Evolutionary conservation across 2,888 invertebrate genomes (phyloP), one percentile per base, ranked within the genome.

Genomic region (Eupelmus urozonus): DNA sequence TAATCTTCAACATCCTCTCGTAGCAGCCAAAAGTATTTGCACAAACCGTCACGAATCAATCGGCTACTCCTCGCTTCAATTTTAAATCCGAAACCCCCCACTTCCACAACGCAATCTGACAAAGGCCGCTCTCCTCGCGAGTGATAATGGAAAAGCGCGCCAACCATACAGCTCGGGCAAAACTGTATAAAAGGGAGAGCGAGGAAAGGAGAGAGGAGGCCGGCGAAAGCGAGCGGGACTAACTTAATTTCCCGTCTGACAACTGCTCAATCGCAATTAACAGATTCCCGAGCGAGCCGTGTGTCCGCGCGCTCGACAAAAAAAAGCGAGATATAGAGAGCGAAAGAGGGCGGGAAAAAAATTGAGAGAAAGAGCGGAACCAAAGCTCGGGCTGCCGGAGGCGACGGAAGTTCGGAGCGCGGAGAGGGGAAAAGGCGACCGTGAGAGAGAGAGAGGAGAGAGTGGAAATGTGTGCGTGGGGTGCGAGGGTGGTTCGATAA

Each of bases 221-320:
- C 57, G 71, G 73, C 69, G 81, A 83, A 81, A 79, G 80, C 74
- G 79, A 81, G 80, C 79, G 78, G 60, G 79, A 80, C 76, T 85
- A 86, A 86, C 82, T 85, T 83, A 84, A 85, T 87, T 84, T 84
- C 82, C 81, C 82, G 81, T 84, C 81, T 83, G 84, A 84, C 85
- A 85, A 84, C 84, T 84, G 85, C 84, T 85, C 84, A 83, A 85
- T 86, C 83, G 84, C 83, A 85, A 86, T 86, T 86, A 86, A 86
- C 84, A 83, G 85, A 85, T 76, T 76, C 82, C 82, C 82, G 82
- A 80, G 72, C 67, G 74, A 81, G 18, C 49, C 79, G 75, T 70
- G 80, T 81, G 78, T 82, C 80, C 83, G 83, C 85, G 81, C 82
- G 80, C 81, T 79, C 53, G 40, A 74, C 20, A 63, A 71, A 34